phyloP scores from a whole-genome alignment of 2,797 vertebrate species.

The Anabacerthia variegaticeps region DNA sequence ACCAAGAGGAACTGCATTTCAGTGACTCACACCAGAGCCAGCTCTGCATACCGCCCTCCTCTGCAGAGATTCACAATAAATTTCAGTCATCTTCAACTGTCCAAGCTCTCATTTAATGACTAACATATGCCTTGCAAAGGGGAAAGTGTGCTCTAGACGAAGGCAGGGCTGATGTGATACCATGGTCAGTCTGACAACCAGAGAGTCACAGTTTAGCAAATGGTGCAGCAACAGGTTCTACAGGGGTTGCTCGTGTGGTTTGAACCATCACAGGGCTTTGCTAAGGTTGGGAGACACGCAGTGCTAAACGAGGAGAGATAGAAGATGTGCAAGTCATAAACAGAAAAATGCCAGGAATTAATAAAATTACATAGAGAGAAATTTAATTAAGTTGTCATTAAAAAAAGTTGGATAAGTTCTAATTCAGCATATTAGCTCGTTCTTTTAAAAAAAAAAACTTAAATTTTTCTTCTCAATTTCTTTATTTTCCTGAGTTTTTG shows the following conservation, averaged over 20 bases:
- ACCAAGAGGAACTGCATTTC: slow-evolving; percentile 2
- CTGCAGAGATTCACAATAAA: neutral
- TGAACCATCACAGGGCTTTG: neutral
- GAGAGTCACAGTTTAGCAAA: neutral
- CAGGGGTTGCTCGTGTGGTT: neutral
- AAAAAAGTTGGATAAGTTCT: neutral
- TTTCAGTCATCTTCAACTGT: neutral
- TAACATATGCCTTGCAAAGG: neutral
- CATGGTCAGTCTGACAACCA: neutral
- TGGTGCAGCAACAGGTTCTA: neutral
- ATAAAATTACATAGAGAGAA: neutral
- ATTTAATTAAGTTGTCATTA: neutral
- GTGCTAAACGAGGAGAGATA: neutral
- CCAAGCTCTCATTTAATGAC: slow-evolving; percentile 22
- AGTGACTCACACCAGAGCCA: neutral
- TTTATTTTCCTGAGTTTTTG: neutral
- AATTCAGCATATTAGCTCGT: neutral
- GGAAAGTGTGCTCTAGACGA: neutral
- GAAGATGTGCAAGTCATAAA: neutral
- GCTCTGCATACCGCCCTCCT: neutral
- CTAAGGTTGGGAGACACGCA: neutral
- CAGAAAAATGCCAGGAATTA: neutral
- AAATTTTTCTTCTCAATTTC: neutral
- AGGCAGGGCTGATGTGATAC: neutral
- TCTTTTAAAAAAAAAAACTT: neutral